Base-by-base conservation (phyloP, 2,797 vertebrate species). In the Erpetoichthys calabaricus region DNA sequence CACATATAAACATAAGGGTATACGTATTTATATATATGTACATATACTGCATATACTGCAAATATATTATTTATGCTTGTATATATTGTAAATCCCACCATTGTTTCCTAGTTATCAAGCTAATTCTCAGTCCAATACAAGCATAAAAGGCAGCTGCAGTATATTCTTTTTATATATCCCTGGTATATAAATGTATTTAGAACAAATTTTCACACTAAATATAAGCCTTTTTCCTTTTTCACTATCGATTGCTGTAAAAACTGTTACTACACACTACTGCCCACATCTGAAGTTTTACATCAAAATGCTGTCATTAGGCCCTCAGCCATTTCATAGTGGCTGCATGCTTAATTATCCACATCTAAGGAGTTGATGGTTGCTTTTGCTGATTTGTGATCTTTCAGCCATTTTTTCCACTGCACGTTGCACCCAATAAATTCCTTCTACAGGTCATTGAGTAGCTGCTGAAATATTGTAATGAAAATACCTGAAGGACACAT, bases 301-400 rank as follows among this genome's bases (percentile, higher is more conserved):
- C 71, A 76, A 69, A 68, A 62, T 68, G 60, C 71, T 68, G 65
- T 58, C 57, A 51, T 64, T 66, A 72, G 69, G 67, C 68, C 71
- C 63, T 75, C 59, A 70, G 64, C 59, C 63, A 66, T 61, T 64
- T 70, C 68, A 59, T 69, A 64, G 73, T 67, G 71, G 73, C 71
- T 76, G 59, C 69, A 66, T 73, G 71, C 69, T 79, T 84, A 79
- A 81, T 80, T 81, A 71, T 53, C 74, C 72, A 58, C 76, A 65
- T 62, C 74, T 75, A 71, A 79, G 73, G 62, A 69, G 64, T 62
- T 74, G 70, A 69, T 54, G 43, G 68, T 70, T 55, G 53, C 44
- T 72, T 68, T 68, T 68, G 52, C 70, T 76, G 68, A 72, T 74
- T 67, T 76, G 69, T 71, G 71, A 73, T 73, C 73, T 71, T 70